These are phyloP conservation scores for Sinosuthora webbiana DNA, from an alignment of 2,113 vertebrate genomes.

Conservation along the genomic window DNA sequence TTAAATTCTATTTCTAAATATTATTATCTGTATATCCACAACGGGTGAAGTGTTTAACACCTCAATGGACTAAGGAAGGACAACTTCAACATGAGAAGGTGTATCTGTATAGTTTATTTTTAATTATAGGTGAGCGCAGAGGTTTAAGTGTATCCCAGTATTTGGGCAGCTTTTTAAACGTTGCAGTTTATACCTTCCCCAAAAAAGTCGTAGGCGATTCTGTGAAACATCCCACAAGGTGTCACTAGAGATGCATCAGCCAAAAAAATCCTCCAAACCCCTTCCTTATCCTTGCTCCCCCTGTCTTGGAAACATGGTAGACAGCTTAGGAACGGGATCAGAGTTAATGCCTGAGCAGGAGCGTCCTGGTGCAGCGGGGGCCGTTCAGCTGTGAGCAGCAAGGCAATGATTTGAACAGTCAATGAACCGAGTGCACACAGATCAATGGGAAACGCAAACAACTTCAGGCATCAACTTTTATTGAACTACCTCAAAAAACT, in stretches of 20 bases:
- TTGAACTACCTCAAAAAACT: background rate
- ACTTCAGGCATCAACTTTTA: background rate
- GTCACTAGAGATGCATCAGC: slow-evolving; percentile 19
- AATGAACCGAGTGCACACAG: background rate
- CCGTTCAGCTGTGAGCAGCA: background rate
- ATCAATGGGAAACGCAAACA: background rate
- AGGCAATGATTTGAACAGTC: background rate
- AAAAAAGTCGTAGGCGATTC: background rate
- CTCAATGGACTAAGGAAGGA: background rate
- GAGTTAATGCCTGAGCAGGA: background rate
- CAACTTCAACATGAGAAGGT: background rate
- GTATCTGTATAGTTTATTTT: background rate
- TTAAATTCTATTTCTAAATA: background rate
- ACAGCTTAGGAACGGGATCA: background rate
- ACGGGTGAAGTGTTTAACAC: background rate
- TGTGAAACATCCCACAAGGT: slow-evolving; percentile 10
- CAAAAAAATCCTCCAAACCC: background rate
- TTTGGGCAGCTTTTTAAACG: background rate
- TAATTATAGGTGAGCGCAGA: background rate
- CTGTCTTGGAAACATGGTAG: background rate
- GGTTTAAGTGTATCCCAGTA: background rate
- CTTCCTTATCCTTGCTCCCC: background rate
- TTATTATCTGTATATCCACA: background rate
- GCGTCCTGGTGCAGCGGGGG: rapidly evolving
- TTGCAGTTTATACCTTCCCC: background rate